Conservation (phyloP, 1,140 invertebrate species). For the Zaprionus africanus region DNA sequence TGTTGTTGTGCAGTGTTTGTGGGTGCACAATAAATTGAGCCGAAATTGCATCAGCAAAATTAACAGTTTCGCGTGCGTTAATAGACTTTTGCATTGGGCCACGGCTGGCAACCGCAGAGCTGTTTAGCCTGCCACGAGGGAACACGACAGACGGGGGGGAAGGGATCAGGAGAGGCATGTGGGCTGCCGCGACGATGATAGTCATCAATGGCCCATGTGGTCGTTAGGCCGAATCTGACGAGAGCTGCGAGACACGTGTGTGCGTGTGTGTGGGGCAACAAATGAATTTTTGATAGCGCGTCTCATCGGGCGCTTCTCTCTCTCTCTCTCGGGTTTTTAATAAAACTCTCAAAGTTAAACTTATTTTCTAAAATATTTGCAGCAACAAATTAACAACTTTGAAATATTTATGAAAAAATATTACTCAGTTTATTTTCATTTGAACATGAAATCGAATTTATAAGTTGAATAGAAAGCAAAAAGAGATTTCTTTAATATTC, state of each 20-base stretch:
- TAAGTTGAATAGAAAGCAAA: background rate
- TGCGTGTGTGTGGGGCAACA: background rate
- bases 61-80: constrained; percentile 81
- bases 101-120: constrained; percentile 13
- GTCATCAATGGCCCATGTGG: constrained; percentile 6
- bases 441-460: background rate
- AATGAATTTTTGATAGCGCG: constrained; percentile 1
- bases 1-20: constrained; percentile 60
- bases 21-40: constrained; percentile 82
- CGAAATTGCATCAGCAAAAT: constrained; percentile 80
- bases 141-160: background rate
- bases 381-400: background rate
- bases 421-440: constrained; percentile 6
- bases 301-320: background rate
- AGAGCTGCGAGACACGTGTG: background rate
- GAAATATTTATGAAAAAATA: background rate
- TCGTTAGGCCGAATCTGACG: constrained; percentile 7
- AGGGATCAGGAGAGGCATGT: background rate
- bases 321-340: background rate
- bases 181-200: constrained; percentile 2
- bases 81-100: constrained; percentile 72
- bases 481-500: background rate
- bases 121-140: constrained; percentile 8
- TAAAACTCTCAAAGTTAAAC: background rate
- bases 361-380: background rate